These are phyloP conservation scores for Naso thynnoides DNA, from an alignment of 2,797 vertebrate genomes.

Conservation along the genomic window DNA sequence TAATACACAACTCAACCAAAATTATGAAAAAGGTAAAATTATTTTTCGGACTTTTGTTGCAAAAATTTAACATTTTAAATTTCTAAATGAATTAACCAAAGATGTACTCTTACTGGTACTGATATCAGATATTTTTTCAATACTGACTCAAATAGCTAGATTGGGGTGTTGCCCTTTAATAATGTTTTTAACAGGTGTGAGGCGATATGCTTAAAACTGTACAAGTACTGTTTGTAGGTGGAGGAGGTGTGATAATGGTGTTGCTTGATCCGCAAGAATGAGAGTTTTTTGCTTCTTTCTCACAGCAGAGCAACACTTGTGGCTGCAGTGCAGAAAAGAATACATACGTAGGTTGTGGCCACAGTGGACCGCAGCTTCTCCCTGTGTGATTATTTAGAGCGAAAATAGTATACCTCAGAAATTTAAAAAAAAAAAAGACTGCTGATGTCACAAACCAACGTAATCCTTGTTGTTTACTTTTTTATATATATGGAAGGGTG, in stretches of 20 bases:
- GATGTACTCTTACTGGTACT: too few relatives aligned
- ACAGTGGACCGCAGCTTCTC: slow-evolving; percentile 1
- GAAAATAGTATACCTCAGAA: slow-evolving; percentile 24
- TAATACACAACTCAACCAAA: too few relatives aligned
- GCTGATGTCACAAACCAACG: not conserved
- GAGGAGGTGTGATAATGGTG: slow-evolving; percentile 7
- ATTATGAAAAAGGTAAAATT: too few relatives aligned
- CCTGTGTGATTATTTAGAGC: slow-evolving; percentile 20
- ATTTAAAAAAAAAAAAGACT: too few relatives aligned
- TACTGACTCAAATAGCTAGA: too few relatives aligned
- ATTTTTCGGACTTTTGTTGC: too few relatives aligned
- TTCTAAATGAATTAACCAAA: too few relatives aligned
- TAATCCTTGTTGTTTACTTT: not conserved
- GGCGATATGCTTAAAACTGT: not conserved
- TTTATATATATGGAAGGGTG: too few relatives aligned
- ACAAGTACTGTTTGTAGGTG: not conserved
- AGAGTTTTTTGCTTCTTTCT: slow-evolving; percentile 16
- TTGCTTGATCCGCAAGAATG: not conserved
- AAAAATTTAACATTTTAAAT: too few relatives aligned
- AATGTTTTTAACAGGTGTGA: not conserved
- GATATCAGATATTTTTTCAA: too few relatives aligned
- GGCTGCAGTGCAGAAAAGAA: slow-evolving; percentile 9
- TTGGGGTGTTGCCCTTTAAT: too few relatives aligned
- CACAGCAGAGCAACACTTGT: slow-evolving; percentile 25
- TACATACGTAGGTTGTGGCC: slow-evolving; percentile 10